Evolutionary conservation across 2,888 invertebrate genomes (phyloP).

Genomic region (Tortricodes alternella): DNA sequence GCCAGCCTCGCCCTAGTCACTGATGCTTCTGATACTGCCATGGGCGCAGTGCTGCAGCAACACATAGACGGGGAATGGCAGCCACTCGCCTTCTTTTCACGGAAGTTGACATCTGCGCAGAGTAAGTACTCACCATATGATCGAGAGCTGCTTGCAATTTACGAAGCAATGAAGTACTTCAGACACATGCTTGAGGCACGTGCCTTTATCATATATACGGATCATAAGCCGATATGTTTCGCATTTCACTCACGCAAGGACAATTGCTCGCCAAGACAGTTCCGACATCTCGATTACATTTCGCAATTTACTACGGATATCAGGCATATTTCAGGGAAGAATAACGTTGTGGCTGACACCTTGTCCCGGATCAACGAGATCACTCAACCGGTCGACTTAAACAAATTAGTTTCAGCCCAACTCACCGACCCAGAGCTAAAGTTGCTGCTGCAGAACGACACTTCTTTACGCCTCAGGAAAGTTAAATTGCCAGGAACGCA

Average conservation of each 20-base stretch:
- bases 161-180: constrained; percentile 45
- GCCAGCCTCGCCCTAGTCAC: constrained; percentile 38
- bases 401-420: constrained; percentile 22
- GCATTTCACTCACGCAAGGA: constrained; percentile 45
- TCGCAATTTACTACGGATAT: too few species aligned
- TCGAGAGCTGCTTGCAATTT: constrained; percentile 49
- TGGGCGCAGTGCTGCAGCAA: constrained; percentile 52
- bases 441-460: constrained; percentile 1
- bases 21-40: constrained; percentile 49
- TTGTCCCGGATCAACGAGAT: constrained; percentile 41
- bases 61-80: constrained; percentile 28
- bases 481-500: constrained; percentile 13
- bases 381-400: constrained; percentile 12
- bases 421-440: constrained; percentile 16
- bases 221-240: constrained; percentile 47
- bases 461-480: constrained; percentile 26
- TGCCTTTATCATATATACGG: constrained; percentile 43
- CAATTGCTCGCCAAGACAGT: constrained; percentile 41
- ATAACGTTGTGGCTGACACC: constrained; percentile 45
- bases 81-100: constrained; percentile 49
- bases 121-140: constrained; percentile 50
- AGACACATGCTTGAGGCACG: constrained; percentile 48
- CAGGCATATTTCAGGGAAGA: too few species aligned
- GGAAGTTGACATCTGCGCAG: constrained; percentile 41
- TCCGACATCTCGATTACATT: constrained; percentile 45